Evolutionary conservation across 2,113 vertebrate genomes (phyloP), one percentile per base, ranked within the genome.

Genomic region (Bujurquina vittata): DNA sequence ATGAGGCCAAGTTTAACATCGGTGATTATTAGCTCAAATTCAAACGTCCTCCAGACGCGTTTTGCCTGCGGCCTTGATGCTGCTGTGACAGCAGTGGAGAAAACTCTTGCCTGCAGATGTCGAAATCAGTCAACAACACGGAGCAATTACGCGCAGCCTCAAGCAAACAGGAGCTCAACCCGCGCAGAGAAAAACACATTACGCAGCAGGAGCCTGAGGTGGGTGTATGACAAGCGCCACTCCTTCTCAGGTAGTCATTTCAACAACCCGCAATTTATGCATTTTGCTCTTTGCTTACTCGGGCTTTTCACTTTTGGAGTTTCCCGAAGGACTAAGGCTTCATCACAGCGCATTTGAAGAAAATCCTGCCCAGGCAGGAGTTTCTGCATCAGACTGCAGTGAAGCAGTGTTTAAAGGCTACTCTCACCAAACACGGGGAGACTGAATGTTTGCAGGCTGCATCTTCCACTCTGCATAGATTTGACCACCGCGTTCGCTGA

Each of bases 111-210:
- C 79, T 79, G 43, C 63, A 59, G 82, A 89, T 88, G 87, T 67
- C 20, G 7, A 83, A 83, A 69, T 85, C 62, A 62, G 84, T 89
- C 87, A 84, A 83, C 90, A 87, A 84, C 91, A 87, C 74, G 29
- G 58, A 69, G 73, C 60, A 80, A 89, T 88, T 84, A 80, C 75
- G 14, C 43, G 35, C 31, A 88, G 91, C 91, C 90, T 89, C 91
- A 92, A 88, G 58, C 84, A 88, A 91, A 88, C 87, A 90, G 88
- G 85, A 91, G 84, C 84, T 93, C 83, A 92, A 59, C 59, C 86
- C 74, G 67, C 79, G 62, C 1, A 59, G 77, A 59, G 80, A 85
- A 89, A 91, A 92, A 93, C 88, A 94, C 69, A 89, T 92, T 88
- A 87, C 58, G 20, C 79, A 60, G 63, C 85, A 69, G 78, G 65